Conservation (phyloP, 2,888 invertebrate species). For the Dendrolimus houi region DNA sequence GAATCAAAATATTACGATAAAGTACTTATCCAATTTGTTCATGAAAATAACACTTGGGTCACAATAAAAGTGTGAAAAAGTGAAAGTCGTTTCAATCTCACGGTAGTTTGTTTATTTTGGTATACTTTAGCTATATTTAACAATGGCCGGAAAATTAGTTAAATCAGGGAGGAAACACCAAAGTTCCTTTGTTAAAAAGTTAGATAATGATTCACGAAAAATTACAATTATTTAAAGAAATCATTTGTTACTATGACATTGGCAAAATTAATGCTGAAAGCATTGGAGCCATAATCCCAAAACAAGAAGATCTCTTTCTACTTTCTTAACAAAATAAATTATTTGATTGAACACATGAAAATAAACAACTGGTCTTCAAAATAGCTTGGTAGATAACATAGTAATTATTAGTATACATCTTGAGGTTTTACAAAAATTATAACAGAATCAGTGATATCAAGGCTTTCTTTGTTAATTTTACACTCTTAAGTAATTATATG, state of each 20-base stretch:
- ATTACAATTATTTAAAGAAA: not conserved
- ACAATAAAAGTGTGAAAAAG: slow-evolving; percentile 13
- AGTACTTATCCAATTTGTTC: not conserved
- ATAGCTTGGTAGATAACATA: too few species aligned
- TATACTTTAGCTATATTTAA: not conserved
- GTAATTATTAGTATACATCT: too few species aligned
- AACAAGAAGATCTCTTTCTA: too few species aligned
- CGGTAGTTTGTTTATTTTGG: not conserved
- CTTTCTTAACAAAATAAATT: too few species aligned
- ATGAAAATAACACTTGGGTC: slow-evolving; percentile 1
- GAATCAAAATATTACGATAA: not conserved
- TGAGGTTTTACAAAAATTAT: too few species aligned
- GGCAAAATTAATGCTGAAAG: not conserved
- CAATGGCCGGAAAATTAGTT: not conserved
- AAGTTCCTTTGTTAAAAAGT: not conserved
- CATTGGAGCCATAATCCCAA: too few species aligned
- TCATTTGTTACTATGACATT: not conserved
- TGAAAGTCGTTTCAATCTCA: slow-evolving; percentile 14
- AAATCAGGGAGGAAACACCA: not conserved
- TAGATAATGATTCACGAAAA: not conserved
- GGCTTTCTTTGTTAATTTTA: too few species aligned
- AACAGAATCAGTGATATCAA: too few species aligned
- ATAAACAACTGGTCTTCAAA: too few species aligned
- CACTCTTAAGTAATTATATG: too few species aligned
- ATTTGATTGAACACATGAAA: too few species aligned